These are phyloP conservation scores for Zaprionus obscuricornis DNA, from an alignment of 2,888 invertebrate genomes.

Conservation along the genomic window DNA sequence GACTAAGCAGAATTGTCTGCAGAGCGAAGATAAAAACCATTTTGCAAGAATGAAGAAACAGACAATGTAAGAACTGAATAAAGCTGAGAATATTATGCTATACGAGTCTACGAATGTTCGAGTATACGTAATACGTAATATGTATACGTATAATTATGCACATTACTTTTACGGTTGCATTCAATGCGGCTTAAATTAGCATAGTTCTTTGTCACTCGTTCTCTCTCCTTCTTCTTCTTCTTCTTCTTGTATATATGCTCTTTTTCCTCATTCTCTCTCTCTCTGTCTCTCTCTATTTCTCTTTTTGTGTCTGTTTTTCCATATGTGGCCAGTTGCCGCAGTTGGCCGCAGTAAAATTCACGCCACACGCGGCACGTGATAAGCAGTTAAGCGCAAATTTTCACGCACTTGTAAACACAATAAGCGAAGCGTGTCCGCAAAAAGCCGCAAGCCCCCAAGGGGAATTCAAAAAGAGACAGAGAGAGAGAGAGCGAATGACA, in stretches of 20 bases:
- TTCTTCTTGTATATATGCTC: no score
- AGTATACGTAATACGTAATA: no score
- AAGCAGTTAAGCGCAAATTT: conserved; percentile 76
- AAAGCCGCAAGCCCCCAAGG: conserved; percentile 55
- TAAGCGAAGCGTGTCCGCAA: conserved; percentile 69
- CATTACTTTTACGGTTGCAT: conserved; percentile 39
- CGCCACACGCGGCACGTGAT: conserved; percentile 67
- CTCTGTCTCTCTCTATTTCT: conserved; percentile 2
- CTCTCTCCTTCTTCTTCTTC: no score
- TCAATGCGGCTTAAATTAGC: conserved; percentile 55
- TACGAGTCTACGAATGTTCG: no score
- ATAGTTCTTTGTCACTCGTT: conserved; percentile 25
- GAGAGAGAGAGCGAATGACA: background rate
- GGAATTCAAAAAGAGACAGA: background rate
- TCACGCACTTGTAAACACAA: conserved; percentile 77
- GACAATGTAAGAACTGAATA: conserved; percentile 1
- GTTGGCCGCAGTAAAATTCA: conserved; percentile 63
- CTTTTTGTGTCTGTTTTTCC: conserved; percentile 17
- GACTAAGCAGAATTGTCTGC: conserved; percentile 11
- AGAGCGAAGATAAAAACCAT: conserved; percentile 8
- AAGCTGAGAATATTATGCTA: conserved; percentile 24
- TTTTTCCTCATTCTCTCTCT: conserved; percentile 16
- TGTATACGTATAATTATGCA: conserved; percentile 38
- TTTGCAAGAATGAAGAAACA: background rate
- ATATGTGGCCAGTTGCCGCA: conserved; percentile 39